A percentile compares a stretch with the other conserved stretches of the same genome.
Evolutionary conservation across 2,888 invertebrate species (phyloP).

Genomic region (Euzophera pinguis): DNA sequence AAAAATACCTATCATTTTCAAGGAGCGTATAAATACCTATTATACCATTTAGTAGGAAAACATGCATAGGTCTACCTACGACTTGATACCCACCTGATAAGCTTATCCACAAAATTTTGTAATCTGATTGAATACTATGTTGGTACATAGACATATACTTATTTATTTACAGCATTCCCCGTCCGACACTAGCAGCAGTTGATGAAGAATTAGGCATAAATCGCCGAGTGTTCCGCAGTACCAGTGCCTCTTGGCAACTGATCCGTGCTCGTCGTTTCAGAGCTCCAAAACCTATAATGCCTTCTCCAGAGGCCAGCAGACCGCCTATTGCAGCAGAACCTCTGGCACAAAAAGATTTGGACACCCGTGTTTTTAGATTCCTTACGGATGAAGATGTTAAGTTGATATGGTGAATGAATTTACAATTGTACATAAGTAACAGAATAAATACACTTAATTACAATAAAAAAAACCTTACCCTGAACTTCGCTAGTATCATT

Average conservation of each 20-base stretch:
- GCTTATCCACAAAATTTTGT: no score
- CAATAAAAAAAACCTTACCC: not conserved
- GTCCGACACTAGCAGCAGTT: slow-evolving; percentile 47
- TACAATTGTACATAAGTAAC: not conserved
- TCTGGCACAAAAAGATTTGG: slow-evolving; percentile 55
- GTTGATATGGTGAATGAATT: slow-evolving; percentile 1
- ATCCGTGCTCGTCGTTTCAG: slow-evolving; percentile 64
- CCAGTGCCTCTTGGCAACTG: slow-evolving; percentile 60
- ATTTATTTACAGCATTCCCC: slow-evolving; percentile 43
- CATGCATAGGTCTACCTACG: no score
- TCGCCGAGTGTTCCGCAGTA: slow-evolving; percentile 46
- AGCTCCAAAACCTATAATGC: slow-evolving; percentile 46
- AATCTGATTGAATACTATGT: no score
- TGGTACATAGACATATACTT: not conserved
- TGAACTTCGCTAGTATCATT: not conserved
- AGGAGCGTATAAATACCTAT: no score
- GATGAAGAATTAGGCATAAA: slow-evolving; percentile 43
- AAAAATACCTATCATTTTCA: no score
- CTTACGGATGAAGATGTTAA: slow-evolving; percentile 32
- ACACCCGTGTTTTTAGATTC: slow-evolving; percentile 52
- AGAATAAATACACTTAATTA: no score
- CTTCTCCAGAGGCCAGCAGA: slow-evolving; percentile 50
- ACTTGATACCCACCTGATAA: no score
- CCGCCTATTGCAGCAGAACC: slow-evolving; percentile 55
- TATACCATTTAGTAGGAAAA: no score